A percentile compares a stretch with the other conserved stretches of the same genome.
Evolutionary conservation across 2,888 invertebrate species (phyloP).

Genomic region (Nomada flava): DNA sequence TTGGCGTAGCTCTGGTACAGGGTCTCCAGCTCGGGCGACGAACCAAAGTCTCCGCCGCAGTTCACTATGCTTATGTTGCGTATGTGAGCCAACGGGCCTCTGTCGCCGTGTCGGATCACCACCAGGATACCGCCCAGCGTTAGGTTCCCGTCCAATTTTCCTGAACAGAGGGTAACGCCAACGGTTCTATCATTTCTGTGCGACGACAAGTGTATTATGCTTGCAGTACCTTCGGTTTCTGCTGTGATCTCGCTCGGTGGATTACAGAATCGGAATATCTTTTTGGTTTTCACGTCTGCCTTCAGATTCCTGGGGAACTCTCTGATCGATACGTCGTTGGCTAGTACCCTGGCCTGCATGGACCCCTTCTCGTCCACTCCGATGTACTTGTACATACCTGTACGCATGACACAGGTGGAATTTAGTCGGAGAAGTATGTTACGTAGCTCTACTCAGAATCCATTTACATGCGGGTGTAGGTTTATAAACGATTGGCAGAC

Average conservation of each 20-base stretch:
- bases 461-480: not conserved
- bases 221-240: slow-evolving; percentile 90
- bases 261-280: slow-evolving; percentile 90
- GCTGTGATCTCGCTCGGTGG: slow-evolving; percentile 89
- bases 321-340: slow-evolving; percentile 83
- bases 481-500: not conserved
- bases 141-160: slow-evolving; percentile 86
- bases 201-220: no score
- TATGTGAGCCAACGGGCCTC: slow-evolving; percentile 94
- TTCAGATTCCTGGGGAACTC: slow-evolving; percentile 86
- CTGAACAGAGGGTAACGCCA: slow-evolving; percentile 68
- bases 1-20: slow-evolving; percentile 78
- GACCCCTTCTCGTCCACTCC: slow-evolving; percentile 86
- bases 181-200: no score
- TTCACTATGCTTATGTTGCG: slow-evolving; percentile 91
- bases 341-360: slow-evolving; percentile 82
- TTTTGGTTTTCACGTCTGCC: slow-evolving; percentile 87
- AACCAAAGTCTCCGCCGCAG: slow-evolving; percentile 87
- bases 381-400: slow-evolving; percentile 93
- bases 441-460: not conserved
- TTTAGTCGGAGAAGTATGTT: not conserved
- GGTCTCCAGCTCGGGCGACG: slow-evolving; percentile 73
- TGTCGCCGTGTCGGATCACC: slow-evolving; percentile 94
- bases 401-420: no score
- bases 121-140: slow-evolving; percentile 90